Base-by-base conservation (phyloP, 1,140 invertebrate species). In the Grapholita molesta region DNA sequence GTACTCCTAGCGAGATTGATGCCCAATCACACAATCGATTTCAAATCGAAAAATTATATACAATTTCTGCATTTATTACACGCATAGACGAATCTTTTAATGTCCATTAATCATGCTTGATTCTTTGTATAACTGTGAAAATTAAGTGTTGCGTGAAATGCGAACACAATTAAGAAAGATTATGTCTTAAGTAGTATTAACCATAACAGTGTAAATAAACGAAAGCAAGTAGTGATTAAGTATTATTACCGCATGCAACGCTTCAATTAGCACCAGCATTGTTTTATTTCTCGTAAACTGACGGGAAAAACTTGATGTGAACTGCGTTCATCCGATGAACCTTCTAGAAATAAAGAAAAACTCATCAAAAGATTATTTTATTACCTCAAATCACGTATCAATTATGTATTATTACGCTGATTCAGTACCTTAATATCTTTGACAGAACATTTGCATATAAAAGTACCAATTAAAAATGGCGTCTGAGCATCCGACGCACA, bases 11-110 rank as follows among this genome's bases (percentile, higher is more conserved):
- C 75, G 71, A 71, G 74, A 25, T 38, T 66, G 21, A 67, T 52
- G 5, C 35, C 52, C 71, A 35, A 35, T 35, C 33, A 35, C 35
- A 67, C 61, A 78, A 53, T 77, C 75, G 82, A 80, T 80, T 77
- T 61, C 12, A 61, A 61, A 28, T 28, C 53, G 53, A 55, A 11
- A 55, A 55, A 55, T 55, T 24, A 23, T 24, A 28, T 61, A 15
- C 30, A 61, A 61, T 61, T 15, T 61, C 25, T 61, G 55, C 55
- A 61, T 61, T 61, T 18, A 28, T 61, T 61, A 28, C 55, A 61
- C n/a, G n/a, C 55, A 11, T 4, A 15, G 18, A 30, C 25, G 55
- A 61, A 61, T 61, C 24, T 57, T 23, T 57, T 57, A 53, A 57
- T 28, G 24, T 30, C 24, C 12, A 61, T 28, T 61, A 61, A 57